Evolutionary conservation across 2,797 vertebrate species (phyloP).

Genomic region (Antrozous pallidus): DNA sequence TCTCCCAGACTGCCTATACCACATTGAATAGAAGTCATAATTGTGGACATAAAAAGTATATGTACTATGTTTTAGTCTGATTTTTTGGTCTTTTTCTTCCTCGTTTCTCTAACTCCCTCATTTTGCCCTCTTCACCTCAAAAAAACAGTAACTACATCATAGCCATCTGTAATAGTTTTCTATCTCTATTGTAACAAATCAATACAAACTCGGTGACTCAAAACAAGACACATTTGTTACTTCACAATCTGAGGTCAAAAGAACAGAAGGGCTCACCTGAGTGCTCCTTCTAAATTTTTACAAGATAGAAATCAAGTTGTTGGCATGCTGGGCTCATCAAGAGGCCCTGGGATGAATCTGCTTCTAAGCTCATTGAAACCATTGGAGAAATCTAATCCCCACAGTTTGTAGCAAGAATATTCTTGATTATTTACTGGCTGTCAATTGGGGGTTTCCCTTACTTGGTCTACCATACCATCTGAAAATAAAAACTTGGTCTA

Average conservation of each 20-base stretch:
- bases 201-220: background rate
- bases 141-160: background rate
- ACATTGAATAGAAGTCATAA: background rate
- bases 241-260: background rate
- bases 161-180: background rate
- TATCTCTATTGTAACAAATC: background rate
- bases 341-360: background rate
- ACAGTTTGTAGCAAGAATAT: background rate
- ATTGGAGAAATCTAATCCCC: background rate
- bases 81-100: background rate
- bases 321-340: background rate
- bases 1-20: background rate
- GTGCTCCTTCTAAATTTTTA: background rate
- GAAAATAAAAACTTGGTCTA: background rate
- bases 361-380: background rate
- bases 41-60: background rate
- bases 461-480: background rate
- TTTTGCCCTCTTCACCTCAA: background rate
- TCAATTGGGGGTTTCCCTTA: background rate
- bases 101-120: background rate
- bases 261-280: background rate
- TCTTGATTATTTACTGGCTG: background rate
- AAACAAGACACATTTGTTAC: background rate
- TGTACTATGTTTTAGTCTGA: background rate
- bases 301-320: background rate